Evolutionary conservation across 2,113 vertebrate species (phyloP).

Genomic region (Galeopterus variegatus): DNA sequence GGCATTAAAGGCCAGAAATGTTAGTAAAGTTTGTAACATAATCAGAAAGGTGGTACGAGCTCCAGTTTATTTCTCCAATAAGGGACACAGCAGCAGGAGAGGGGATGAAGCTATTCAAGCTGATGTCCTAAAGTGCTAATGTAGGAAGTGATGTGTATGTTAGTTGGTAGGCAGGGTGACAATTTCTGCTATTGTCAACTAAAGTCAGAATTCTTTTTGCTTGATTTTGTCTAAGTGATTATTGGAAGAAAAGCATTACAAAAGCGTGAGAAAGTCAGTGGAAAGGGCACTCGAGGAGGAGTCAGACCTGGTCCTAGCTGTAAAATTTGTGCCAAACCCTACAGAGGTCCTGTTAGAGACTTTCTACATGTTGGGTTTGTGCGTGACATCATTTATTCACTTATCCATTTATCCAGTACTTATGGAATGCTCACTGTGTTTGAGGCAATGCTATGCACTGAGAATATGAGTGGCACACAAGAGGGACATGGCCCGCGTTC

Average conservation of each 20-base stretch:
- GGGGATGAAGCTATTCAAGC: neutral
- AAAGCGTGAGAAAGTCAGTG: neutral
- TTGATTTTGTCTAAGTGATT: neutral
- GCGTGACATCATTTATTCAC: neutral
- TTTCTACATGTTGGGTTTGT: neutral
- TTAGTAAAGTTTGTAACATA: slow-evolving; percentile 38
- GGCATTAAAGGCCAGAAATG: neutral
- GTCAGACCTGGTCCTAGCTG: neutral
- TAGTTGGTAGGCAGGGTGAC: neutral
- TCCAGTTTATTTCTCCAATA: slow-evolving; percentile 5
- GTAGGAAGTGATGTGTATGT: neutral
- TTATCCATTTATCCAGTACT: neutral
- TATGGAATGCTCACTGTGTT: neutral
- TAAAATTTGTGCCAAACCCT: neutral
- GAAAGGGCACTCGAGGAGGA: neutral
- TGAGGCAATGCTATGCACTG: neutral
- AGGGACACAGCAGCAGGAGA: neutral
- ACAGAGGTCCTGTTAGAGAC: neutral
- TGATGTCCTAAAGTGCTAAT: neutral
- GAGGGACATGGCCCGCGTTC: too few relatives aligned
- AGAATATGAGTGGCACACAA: neutral
- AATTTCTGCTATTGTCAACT: neutral
- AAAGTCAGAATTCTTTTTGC: neutral
- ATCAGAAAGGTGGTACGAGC: neutral
- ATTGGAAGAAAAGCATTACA: neutral